Base-by-base conservation (phyloP, 1,140 invertebrate species). In the Berghia stephanieae region DNA sequence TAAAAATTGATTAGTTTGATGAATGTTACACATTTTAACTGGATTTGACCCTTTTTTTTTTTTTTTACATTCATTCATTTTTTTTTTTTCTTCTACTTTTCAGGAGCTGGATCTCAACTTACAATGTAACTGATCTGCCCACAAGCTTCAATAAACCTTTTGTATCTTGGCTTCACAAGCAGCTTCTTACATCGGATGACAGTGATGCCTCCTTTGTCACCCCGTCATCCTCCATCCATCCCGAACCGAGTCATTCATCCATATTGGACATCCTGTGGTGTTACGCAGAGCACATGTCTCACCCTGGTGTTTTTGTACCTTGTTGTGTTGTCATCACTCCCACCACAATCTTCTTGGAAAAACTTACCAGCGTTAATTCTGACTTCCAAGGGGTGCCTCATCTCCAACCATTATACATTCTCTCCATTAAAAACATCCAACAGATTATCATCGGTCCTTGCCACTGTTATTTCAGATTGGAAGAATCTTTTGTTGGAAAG, bases 401-500 rank as follows among this genome's bases (percentile, higher is more conserved):
- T 24, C 73, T 85, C 43, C 80, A 83, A 46, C 84, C 85, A 34
- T 85, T 83, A 43, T 82, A 83, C 44, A 86, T 84, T 55, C 77
- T 89, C 4, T 84, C 85, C 3, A 72, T 88, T 16, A 76, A 80
- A 38, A 87, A 88, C 80, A 81, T 89, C 24, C 83, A 88, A 46
- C 83, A 87, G 72, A 77, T 87, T 8, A 69, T 88, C 34, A 72
- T 86, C 42, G 88, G 88, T 1, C 79, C 83, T 2, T 84, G 84
- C 72, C 81, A 84, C 63, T 82, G 83, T 67, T 88, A 81, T 78
- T 73, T 88, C 10, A 75, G 85, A 3, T 49, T 89, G 3, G 87
- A 88, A 69, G 87, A 88, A 79, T 84, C 86, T 10, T 88, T 87
- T 79, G 83, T 88, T 40, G 85, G 83, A 0, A 78, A 84, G 1